Evolutionary conservation across 2,888 invertebrate genomes (phyloP), one percentile per base, ranked within the genome.

Genomic region (Malacosoma neustria): DNA sequence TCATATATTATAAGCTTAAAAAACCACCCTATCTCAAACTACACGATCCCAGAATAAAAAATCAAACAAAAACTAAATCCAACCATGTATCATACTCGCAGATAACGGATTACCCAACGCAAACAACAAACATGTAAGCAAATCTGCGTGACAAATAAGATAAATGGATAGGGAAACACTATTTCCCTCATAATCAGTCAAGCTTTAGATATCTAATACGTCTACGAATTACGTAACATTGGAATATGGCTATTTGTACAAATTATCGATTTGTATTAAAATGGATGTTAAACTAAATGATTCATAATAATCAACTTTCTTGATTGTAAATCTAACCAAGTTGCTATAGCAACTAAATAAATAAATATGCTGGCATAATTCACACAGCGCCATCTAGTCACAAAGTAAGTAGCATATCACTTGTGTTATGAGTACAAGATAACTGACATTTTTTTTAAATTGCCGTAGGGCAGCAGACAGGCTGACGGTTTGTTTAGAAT

Each of bases 91-190:
- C 62, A 55, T 43, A 53, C 51, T 13, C 22, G 30, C 33, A 15
- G 15, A 30, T 30, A 36, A 39, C 12, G 36, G 39, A 39, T 39
- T 39, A 39, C 51, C 50, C 43, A 42, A 51, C 42, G 48, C 51
- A 53, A 48, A 57, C 55, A 51, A 57, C 57, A 48, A 63, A 57
- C 44, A 47, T 36, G 7, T 6, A 34, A 49, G 54, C 55, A 58
- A 60, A 59, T 62, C 54, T 55, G 46, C 45, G 31, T 60, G 49
- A 61, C 58, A 57, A 66, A 72, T 62, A 54, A 43, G 55, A 55
- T 48, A 52, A 50, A 61, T 22, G 22, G 22, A 22, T 9, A 22
- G 22, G 22, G 22, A 22, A 22, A 9, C 22, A 22, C 22, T 22
- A 22, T 22, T 22, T 22, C 22, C 22, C 9, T 22, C 9, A 22